Conservation (phyloP, 2,888 invertebrate genomes). For the Pediacus dermestoides region DNA sequence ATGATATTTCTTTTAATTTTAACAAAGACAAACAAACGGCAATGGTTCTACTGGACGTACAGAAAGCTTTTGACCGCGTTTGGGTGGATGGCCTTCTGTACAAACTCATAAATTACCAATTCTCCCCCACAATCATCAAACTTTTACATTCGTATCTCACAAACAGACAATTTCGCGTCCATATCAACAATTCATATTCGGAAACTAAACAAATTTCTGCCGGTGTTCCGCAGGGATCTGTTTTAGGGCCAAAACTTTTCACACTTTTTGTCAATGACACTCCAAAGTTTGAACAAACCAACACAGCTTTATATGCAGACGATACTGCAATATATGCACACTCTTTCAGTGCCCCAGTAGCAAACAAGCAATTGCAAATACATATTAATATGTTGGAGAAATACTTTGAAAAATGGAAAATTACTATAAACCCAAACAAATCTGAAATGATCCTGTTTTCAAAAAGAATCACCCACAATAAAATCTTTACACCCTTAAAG, state of each 20-base stretch:
- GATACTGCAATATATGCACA: slow-evolving; percentile 21
- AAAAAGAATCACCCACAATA: too few relatives aligned
- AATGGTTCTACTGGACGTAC: slow-evolving; percentile 36
- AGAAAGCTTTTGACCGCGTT: slow-evolving; percentile 41
- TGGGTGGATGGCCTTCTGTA: slow-evolving; percentile 36
- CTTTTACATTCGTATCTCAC: slow-evolving; percentile 29
- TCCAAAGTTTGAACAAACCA: slow-evolving; percentile 16
- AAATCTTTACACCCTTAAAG: too few relatives aligned
- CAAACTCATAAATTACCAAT: slow-evolving; percentile 30
- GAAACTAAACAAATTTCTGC: slow-evolving; percentile 15
- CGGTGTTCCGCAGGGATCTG: slow-evolving; percentile 18
- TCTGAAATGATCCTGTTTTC: too few relatives aligned
- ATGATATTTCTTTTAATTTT: slow-evolving; percentile 28
- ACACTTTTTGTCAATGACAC: slow-evolving; percentile 15
- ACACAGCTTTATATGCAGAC: slow-evolving; percentile 18
- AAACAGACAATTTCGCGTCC: slow-evolving; percentile 24
- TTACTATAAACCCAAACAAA: slow-evolving; percentile 19
- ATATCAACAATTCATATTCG: slow-evolving; percentile 15
- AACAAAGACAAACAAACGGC: slow-evolving; percentile 31
- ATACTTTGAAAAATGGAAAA: slow-evolving; percentile 19
- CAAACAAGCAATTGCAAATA: slow-evolving; percentile 14
- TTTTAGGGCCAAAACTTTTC: slow-evolving; percentile 23
- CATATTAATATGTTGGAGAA: slow-evolving; percentile 13
- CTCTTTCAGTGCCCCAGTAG: slow-evolving; percentile 12
- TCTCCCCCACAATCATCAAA: slow-evolving; percentile 26